A percentile compares a stretch with the other conserved stretches of the same genome.
These are phyloP conservation scores for Sebastes taczanowskii DNA, from an alignment of 2,797 vertebrate species.

Conservation along the genomic window DNA sequence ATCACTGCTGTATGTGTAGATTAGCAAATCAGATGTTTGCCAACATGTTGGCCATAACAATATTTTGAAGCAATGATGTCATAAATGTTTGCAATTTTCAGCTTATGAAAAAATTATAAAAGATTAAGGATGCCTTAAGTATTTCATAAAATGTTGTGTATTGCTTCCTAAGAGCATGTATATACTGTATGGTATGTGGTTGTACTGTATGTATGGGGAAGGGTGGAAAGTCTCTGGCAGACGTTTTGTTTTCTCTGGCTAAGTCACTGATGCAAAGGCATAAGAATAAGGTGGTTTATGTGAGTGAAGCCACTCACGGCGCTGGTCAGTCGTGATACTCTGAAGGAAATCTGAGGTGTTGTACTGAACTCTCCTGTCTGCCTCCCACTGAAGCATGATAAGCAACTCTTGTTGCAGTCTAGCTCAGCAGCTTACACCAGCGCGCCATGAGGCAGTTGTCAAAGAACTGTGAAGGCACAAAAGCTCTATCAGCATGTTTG, in stretches of 20 bases:
- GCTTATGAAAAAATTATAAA: neutral
- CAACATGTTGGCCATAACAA: neutral
- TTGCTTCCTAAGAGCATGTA: neutral
- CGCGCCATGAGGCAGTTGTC: slow-evolving; percentile 53
- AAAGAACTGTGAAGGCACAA: slow-evolving; percentile 58
- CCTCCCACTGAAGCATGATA: slow-evolving; percentile 62
- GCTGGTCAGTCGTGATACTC: slow-evolving; percentile 50
- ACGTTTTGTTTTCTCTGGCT: slow-evolving; percentile 24
- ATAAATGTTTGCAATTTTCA: neutral
- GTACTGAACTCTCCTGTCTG: slow-evolving; percentile 39
- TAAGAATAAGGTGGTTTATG: neutral
- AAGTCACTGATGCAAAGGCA: slow-evolving; percentile 47
- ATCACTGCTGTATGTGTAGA: neutral
- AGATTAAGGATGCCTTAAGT: neutral
- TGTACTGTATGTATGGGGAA: neutral
- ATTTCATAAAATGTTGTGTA: neutral
- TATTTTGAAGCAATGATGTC: neutral
- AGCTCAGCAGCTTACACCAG: slow-evolving; percentile 68
- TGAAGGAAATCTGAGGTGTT: slow-evolving; percentile 62
- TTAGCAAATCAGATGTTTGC: neutral
- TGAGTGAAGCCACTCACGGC: slow-evolving; percentile 29
- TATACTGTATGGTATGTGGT: neutral
- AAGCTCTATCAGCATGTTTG: slow-evolving; percentile 67
- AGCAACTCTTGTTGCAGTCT: slow-evolving; percentile 66
- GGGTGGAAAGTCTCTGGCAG: neutral